These are phyloP conservation scores for Hippocampus comes DNA, from an alignment of 2,113 vertebrate genomes.

Conservation along the genomic window DNA sequence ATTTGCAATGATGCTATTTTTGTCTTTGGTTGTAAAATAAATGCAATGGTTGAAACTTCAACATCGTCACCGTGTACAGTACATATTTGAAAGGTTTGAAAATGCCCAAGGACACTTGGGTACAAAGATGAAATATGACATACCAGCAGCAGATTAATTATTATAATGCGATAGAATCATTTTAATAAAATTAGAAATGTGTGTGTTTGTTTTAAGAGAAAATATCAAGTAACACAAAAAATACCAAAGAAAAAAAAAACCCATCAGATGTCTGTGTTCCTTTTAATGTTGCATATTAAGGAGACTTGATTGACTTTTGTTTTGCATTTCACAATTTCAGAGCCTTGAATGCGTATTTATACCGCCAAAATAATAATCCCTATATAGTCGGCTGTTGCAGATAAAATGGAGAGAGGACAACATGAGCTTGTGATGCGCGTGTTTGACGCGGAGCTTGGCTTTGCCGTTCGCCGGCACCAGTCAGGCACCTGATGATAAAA, in stretches of 20 bases:
- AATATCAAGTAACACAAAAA: not conserved
- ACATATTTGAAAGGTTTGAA: not conserved
- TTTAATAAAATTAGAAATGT: too few species aligned
- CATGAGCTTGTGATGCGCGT: constrained; percentile 76
- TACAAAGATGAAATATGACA: too few species aligned
- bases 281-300: not conserved
- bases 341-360: constrained; percentile 30
- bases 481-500: constrained; percentile 66
- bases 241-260: not conserved
- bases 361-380: constrained; percentile 39
- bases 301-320: constrained; percentile 11
- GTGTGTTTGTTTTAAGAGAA: too few species aligned
- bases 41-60: constrained; percentile 59
- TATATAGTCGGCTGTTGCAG: constrained; percentile 37
- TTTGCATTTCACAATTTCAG: constrained; percentile 31
- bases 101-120: too few species aligned
- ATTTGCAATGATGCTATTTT: constrained; percentile 80
- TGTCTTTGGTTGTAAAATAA: constrained; percentile 79
- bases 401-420: constrained; percentile 49
- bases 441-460: constrained; percentile 62
- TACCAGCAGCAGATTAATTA: too few species aligned
- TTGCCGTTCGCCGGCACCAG: constrained; percentile 26
- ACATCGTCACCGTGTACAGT: constrained; percentile 10
- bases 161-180: too few species aligned
- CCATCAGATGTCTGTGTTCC: not conserved